A percentile compares a stretch with the other conserved stretches of the same genome.
Evolutionary conservation across 2,888 invertebrate species (phyloP).

Genomic region (Meganola albula): DNA sequence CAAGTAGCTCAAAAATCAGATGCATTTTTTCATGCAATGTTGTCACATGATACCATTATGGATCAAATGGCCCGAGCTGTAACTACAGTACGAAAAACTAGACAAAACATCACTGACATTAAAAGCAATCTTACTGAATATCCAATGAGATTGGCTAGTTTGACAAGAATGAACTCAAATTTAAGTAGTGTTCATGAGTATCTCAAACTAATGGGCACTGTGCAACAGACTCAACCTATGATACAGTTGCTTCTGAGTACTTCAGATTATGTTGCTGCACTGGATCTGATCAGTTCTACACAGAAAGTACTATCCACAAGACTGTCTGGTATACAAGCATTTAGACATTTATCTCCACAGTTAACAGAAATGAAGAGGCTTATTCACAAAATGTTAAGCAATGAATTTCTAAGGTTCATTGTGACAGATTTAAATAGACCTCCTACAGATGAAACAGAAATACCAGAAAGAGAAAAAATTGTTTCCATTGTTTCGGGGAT

Average conservation of each 20-base stretch:
- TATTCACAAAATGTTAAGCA: slow-evolving; percentile 97
- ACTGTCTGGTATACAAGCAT: slow-evolving; percentile 94
- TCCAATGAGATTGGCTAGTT: slow-evolving; percentile 86
- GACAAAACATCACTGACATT: slow-evolving; percentile 86
- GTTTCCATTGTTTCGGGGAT: slow-evolving; percentile 93
- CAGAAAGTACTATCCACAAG: slow-evolving; percentile 95
- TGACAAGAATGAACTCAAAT: slow-evolving; percentile 82
- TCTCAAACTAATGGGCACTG: slow-evolving; percentile 94
- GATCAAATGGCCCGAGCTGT: slow-evolving; percentile 93
- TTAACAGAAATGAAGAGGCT: slow-evolving; percentile 96
- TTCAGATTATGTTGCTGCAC: slow-evolving; percentile 97
- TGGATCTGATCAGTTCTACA: slow-evolving; percentile 97
- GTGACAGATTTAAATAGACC: slow-evolving; percentile 95
- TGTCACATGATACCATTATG: slow-evolving; percentile 98
- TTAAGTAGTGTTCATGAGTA: slow-evolving; percentile 82
- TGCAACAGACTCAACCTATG: slow-evolving; percentile 98
- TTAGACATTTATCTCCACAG: slow-evolving; percentile 96
- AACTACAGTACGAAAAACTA: slow-evolving; percentile 83
- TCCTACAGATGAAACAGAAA: slow-evolving; percentile 72
- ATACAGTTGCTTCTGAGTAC: slow-evolving; percentile 95
- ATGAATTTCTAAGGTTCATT: slow-evolving; percentile 95
- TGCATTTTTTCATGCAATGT: slow-evolving; percentile 98
- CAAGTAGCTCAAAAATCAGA: slow-evolving; percentile 97
- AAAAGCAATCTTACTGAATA: slow-evolving; percentile 88
- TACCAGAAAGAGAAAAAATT: slow-evolving; percentile 90